Conservation (phyloP, 2,888 invertebrate genomes). For the Petrolisthes cinctipes region DNA sequence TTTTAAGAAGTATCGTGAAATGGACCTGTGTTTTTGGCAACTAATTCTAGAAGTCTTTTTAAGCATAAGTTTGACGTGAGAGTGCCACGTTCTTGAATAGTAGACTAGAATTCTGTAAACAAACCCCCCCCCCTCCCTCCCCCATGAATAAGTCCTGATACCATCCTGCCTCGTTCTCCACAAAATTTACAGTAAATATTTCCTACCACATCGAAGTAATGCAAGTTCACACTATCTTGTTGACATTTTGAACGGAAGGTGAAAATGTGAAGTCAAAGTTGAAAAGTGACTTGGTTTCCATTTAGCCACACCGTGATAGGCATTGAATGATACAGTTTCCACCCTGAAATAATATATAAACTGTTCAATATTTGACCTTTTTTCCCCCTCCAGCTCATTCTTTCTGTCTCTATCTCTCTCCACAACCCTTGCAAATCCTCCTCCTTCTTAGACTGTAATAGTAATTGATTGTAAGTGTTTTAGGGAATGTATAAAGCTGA, state of each 20-base stretch:
- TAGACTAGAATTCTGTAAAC: constrained; percentile 10
- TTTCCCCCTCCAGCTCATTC: constrained; percentile 6
- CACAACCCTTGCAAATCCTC: constrained; percentile 2
- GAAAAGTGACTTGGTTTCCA: not conserved
- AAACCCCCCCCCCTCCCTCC: not conserved
- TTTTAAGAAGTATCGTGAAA: constrained; percentile 30
- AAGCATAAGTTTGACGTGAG: constrained; percentile 51
- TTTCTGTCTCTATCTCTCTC: constrained; percentile 9
- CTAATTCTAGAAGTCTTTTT: constrained; percentile 35
- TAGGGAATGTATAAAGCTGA: constrained; percentile 48
- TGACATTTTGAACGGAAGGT: constrained; percentile 19
- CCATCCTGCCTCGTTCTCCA: not conserved
- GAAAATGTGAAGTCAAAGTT: not conserved
- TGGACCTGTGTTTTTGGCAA: constrained; percentile 34
- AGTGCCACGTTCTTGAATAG: constrained; percentile 44
- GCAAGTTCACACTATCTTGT: constrained; percentile 42
- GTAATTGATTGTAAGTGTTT: constrained; percentile 42
- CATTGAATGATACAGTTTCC: not conserved
- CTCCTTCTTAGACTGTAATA: constrained; percentile 37
- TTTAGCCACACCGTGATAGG: not conserved
- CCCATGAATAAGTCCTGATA: not conserved
- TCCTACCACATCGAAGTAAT: constrained; percentile 50
- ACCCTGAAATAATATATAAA: not conserved
- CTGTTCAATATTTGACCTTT: no score
- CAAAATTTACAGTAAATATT: not conserved